phyloP scores from a whole-genome alignment of 1,140 invertebrate species.

The Trichomalopsis sarcophagae region DNA sequence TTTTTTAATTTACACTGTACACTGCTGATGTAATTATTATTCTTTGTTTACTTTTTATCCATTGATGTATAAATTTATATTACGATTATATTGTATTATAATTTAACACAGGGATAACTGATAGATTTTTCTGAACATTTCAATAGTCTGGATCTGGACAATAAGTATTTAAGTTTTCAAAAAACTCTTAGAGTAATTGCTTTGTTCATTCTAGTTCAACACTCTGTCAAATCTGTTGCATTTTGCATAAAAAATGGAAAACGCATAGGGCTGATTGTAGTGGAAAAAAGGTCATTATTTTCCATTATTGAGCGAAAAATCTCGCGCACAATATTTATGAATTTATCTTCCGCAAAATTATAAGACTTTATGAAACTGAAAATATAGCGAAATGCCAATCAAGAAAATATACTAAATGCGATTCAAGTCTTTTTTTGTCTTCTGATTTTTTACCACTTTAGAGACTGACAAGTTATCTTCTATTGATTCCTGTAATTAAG shows the following conservation, averaged over 20 bases:
- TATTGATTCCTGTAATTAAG: slow-evolving; percentile 33
- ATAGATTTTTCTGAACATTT: background rate
- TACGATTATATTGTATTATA: background rate
- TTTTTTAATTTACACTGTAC: background rate
- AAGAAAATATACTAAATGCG: slow-evolving; percentile 1
- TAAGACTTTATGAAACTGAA: background rate
- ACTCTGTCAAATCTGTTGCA: background rate
- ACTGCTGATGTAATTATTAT: background rate
- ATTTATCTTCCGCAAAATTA: slow-evolving; percentile 6
- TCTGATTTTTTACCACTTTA: slow-evolving; percentile 39
- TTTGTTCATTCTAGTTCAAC: too few species aligned
- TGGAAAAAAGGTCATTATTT: background rate
- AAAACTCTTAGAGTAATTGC: background rate
- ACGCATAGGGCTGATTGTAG: background rate
- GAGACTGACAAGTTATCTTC: slow-evolving; percentile 23
- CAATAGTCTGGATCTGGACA: background rate
- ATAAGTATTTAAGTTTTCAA: background rate
- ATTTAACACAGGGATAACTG: background rate
- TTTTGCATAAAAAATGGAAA: background rate
- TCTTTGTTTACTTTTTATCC: background rate
- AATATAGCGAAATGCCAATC: background rate
- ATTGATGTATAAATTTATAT: slow-evolving; percentile 10
- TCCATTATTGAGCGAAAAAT: background rate
- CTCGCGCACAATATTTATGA: slow-evolving; percentile 10
- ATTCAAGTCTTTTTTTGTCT: slow-evolving; percentile 13